These are phyloP conservation scores for Pipistrellus nathusii DNA, from an alignment of 2,797 vertebrate species.

Conservation along the genomic window DNA sequence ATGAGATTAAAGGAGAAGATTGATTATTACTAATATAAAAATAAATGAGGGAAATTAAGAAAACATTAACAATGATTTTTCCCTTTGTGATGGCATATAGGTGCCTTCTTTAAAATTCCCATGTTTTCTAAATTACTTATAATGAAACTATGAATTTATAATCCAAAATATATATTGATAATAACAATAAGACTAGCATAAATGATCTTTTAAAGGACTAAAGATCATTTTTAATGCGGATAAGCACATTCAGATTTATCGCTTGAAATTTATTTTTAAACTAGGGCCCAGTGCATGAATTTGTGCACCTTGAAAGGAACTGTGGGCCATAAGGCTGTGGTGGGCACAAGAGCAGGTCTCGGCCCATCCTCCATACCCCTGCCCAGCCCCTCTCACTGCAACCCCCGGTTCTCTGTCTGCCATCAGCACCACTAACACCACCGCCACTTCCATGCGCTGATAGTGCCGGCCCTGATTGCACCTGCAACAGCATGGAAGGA, in stretches of 20 bases:
- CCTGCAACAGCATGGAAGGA: rapidly evolving
- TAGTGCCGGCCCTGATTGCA: too few species aligned
- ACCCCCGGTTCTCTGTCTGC: too few species aligned
- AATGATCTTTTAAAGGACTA: not conserved
- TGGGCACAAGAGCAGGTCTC: too few species aligned
- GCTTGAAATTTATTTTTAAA: not conserved
- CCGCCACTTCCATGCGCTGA: too few species aligned
- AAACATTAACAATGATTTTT: constrained; percentile 18
- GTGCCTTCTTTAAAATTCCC: not conserved
- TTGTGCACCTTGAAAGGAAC: too few species aligned
- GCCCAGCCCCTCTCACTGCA: too few species aligned
- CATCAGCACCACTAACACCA: too few species aligned
- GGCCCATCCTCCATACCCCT: too few species aligned
- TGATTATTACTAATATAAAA: constrained; percentile 17
- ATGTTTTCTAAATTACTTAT: not conserved
- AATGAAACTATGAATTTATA: not conserved
- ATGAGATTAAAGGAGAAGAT: not conserved
- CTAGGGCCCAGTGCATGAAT: too few species aligned
- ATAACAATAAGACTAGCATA: not conserved
- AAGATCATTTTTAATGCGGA: not conserved
- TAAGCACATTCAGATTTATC: not conserved
- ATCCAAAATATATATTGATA: constrained; percentile 46
- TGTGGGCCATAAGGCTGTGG: too few species aligned
- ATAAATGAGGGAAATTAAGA: constrained; percentile 15
- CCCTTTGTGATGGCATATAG: not conserved